Evolutionary conservation across 2,797 vertebrate genomes (phyloP).

Genomic region (Phataginus tetradactyla): DNA sequence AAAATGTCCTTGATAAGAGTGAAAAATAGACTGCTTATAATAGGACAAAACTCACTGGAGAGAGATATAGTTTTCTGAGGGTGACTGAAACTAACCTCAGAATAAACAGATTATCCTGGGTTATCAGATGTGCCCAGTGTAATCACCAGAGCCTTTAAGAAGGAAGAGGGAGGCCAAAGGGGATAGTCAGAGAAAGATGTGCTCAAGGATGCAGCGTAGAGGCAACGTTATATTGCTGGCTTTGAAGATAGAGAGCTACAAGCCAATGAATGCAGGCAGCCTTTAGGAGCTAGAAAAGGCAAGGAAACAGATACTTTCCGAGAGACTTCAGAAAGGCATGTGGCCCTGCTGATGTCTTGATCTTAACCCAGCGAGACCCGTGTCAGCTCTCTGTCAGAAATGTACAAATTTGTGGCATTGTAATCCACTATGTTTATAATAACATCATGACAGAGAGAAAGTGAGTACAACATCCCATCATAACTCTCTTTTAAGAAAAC

Average conservation of each 20-base stretch:
- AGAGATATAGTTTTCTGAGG: not conserved
- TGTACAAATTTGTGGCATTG: not conserved
- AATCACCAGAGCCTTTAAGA: not conserved
- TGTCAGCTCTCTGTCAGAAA: not conserved
- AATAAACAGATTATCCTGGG: not conserved
- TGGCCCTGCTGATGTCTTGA: not conserved
- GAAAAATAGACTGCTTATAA: not conserved
- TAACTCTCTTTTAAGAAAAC: not conserved
- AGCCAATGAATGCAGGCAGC: not conserved
- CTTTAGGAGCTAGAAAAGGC: not conserved
- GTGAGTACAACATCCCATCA: not conserved
- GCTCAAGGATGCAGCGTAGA: not conserved
- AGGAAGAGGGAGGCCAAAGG: not conserved
- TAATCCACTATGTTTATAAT: not conserved
- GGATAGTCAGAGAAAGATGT: not conserved
- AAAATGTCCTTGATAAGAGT: not conserved
- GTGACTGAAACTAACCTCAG: not conserved
- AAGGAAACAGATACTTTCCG: not conserved
- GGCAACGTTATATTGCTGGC: not conserved
- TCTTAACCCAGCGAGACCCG: not conserved
- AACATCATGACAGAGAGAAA: not conserved
- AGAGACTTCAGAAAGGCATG: not conserved
- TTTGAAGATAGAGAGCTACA: not conserved
- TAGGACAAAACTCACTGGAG: not conserved
- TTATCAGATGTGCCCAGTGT: not conserved